phyloP scores from a whole-genome alignment of 2,797 vertebrate species.

The Eleutherodactylus coqui region DNA sequence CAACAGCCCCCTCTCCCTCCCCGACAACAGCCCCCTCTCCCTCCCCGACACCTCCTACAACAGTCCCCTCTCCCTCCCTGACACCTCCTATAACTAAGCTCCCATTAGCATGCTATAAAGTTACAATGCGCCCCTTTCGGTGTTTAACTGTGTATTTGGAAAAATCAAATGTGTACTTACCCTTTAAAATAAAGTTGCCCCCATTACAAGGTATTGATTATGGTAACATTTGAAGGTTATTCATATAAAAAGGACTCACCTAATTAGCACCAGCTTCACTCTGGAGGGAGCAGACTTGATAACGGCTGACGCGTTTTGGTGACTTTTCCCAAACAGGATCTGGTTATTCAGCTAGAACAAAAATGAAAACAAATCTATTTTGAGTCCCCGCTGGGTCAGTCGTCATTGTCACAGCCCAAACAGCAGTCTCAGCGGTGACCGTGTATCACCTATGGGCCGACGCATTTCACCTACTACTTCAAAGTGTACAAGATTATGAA shows the following conservation, averaged over 20 bases:
- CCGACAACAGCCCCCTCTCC: not conserved
- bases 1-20: not conserved
- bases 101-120: not conserved
- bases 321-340: slow-evolving; percentile 92
- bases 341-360: slow-evolving; percentile 89
- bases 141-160: not conserved
- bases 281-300: slow-evolving; percentile 89
- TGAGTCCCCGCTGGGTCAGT: not conserved
- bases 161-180: no score
- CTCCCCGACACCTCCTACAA: not conserved
- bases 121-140: not conserved
- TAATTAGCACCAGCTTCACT: slow-evolving; percentile 91
- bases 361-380: not conserved
- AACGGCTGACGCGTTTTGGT: slow-evolving; percentile 95
- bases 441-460: not conserved
- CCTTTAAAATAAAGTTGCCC: no score
- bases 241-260: slow-evolving; percentile 73
- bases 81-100: not conserved
- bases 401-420: not conserved
- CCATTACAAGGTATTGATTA: not conserved
- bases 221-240: no score
- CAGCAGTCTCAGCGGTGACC: not conserved
- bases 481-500: not conserved
- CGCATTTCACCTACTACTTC: not conserved
- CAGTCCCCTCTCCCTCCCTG: not conserved